Percentiles rank a stretch among this genome's conserved stretches.
These are phyloP conservation scores for Pelodiscus sinensis DNA, from an alignment of 2,113 vertebrate species.

Conservation along the genomic window DNA sequence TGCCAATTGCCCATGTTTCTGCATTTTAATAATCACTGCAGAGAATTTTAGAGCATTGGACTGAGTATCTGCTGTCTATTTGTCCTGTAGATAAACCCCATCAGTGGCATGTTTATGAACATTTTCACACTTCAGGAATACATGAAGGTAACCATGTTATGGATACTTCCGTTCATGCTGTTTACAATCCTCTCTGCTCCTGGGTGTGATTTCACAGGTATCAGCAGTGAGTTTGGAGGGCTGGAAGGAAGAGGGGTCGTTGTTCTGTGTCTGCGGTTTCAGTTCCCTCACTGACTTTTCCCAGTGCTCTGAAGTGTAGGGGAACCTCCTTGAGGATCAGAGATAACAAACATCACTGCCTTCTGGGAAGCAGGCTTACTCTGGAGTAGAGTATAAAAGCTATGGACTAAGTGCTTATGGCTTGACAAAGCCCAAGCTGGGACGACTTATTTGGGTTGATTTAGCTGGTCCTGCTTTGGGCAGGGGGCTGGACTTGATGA, in stretches of 20 bases:
- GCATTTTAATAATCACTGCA: no score
- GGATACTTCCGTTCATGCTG: background rate
- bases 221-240: background rate
- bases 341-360: background rate
- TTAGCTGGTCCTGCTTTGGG: no score
- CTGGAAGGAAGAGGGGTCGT: background rate
- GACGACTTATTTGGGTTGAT: no score
- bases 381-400: background rate
- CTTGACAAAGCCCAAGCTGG: no score
- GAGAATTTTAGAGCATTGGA: background rate
- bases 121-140: background rate
- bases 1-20: background rate
- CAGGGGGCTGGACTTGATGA: no score
- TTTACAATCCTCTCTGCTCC: background rate
- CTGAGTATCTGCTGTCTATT: background rate
- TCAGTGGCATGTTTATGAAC: background rate
- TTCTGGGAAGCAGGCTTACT: background rate
- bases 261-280: background rate
- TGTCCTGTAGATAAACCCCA: background rate
- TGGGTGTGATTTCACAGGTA: background rate
- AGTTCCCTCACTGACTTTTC: background rate
- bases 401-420: no score
- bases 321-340: background rate
- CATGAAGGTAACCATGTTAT: background rate
- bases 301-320: background rate